Base-by-base conservation (phyloP, 2,797 vertebrate species). In the Odontamblyopus lacepedii region DNA sequence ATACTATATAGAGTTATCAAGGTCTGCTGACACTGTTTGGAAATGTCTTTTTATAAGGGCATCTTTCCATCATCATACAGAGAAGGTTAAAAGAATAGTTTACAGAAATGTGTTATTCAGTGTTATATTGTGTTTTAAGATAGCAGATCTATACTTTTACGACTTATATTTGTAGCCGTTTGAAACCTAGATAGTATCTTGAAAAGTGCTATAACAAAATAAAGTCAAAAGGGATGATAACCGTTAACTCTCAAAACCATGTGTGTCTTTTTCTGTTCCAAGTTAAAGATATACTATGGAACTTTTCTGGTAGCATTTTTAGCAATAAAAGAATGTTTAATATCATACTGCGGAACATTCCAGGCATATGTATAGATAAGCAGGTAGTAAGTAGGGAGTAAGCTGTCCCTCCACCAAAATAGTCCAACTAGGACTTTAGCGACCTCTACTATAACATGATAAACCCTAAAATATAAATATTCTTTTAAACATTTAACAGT, bases 1-100 rank as follows among this genome's bases (percentile, higher is more conserved):
- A 6, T 51, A 74, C 19, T 18, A 18, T 63, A 56, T 63, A 67
- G 50, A 75, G 32, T 0, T 50, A 23, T 66, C 41, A 65, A 53
- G 44, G 30, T 57, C 26, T 59, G 32, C 59, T 19, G 64, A 23
- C 19, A 27, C 32, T 29, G 32, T 38, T 50, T 69, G 2, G 59
- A 48, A 59, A n/a, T 70, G 69, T 71, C 44, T 74, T 27, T 78
- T 69, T 63, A 72, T 78, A 44, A 76, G 61, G 32, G 77, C 55
- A 73, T 72, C 61, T 23, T 30, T 77, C 73, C n/a, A 67, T 78
- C 64, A 16, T 38, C 38, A 79, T 70, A 30, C 69, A 67, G 11
- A 35, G 77, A 50, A 79, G 75, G 67, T 30, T 51, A 11, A 74
- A 35, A 29, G 29, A 70, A 30, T 64, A 56, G 44, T 48, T 16